These are phyloP conservation scores for Thryonomys swinderianus DNA, from an alignment of 2,113 vertebrate genomes.

Conservation along the genomic window DNA sequence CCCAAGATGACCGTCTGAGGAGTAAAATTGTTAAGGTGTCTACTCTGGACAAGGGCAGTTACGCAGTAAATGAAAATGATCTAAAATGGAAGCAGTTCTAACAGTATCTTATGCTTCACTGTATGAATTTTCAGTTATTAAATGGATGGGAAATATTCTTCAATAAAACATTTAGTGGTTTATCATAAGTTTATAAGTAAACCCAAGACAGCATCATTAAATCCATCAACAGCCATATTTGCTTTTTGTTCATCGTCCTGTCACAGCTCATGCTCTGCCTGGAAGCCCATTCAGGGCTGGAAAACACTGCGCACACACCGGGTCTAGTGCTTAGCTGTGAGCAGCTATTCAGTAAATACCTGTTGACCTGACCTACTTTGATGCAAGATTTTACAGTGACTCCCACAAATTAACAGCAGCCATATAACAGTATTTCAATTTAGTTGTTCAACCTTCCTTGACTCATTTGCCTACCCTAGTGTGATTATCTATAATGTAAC, in stretches of 20 bases:
- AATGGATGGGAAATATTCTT: background rate
- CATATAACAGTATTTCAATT: conserved; percentile 3
- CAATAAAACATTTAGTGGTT: conserved; percentile 22
- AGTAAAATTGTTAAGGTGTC: background rate
- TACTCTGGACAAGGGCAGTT: background rate
- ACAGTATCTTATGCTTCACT: background rate
- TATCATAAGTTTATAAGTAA: conserved; percentile 1
- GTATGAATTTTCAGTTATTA: background rate
- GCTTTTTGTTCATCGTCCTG: background rate
- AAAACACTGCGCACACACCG: background rate
- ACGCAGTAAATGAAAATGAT: background rate
- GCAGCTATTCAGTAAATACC: background rate
- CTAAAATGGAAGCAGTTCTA: background rate
- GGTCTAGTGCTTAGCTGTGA: background rate
- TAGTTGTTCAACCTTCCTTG: background rate
- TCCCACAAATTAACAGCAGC: background rate
- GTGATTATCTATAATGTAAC: background rate
- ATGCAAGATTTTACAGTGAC: background rate
- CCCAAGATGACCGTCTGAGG: background rate
- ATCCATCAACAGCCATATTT: background rate
- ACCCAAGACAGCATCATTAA: background rate
- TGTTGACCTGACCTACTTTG: conserved; percentile 25
- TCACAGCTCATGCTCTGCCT: background rate
- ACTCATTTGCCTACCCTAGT: background rate
- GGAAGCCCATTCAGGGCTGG: too few species aligned